A percentile compares a stretch with the other conserved stretches of the same genome.
phyloP scores from a whole-genome alignment of 2,113 vertebrate genomes.

The Epinephelus moara region DNA sequence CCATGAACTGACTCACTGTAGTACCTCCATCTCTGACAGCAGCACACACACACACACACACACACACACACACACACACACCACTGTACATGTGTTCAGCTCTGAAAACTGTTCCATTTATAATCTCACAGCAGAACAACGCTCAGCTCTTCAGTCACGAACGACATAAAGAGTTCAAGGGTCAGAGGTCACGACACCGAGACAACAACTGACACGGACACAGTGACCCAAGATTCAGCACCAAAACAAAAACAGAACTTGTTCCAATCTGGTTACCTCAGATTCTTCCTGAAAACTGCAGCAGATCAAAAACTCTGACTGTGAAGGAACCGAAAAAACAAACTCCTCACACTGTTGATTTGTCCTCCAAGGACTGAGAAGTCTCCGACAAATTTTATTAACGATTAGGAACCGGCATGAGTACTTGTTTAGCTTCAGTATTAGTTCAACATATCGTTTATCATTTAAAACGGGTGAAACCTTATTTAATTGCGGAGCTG shows the following conservation, averaged over 20 bases:
- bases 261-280: background rate
- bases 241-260: background rate
- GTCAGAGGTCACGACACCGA: background rate
- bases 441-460: too few species aligned
- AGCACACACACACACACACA: background rate
- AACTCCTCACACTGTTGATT: too few species aligned
- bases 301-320: too few species aligned
- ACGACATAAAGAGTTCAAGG: background rate
- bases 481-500: too few species aligned
- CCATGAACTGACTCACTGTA: constrained; percentile 10
- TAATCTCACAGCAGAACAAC: background rate
- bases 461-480: too few species aligned
- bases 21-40: constrained; percentile 14
- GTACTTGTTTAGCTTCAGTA: too few species aligned
- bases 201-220: background rate
- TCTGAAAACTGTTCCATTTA: background rate
- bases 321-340: too few species aligned
- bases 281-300: too few species aligned
- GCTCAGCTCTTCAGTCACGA: background rate
- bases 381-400: too few species aligned
- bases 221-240: too few species aligned
- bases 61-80: background rate
- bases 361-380: too few species aligned
- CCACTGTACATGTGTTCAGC: background rate
- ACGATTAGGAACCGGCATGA: too few species aligned